Conservation (phyloP, 2,888 invertebrate genomes). For the Cataglyphis cursor region DNA sequence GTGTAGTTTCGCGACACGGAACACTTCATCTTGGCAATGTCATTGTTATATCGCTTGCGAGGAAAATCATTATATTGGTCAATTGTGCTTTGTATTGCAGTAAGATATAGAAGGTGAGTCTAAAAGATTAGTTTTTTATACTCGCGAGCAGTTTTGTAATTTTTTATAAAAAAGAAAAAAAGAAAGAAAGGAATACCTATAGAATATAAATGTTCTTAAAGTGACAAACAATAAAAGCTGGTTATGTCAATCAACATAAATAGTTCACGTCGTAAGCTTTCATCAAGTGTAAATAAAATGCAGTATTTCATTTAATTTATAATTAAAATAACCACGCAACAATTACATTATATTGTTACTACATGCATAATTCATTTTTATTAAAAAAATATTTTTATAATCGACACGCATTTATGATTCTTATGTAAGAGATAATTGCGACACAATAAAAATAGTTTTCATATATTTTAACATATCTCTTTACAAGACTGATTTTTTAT, state of each 20-base stretch:
- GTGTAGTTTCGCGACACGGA: slow-evolving; percentile 43
- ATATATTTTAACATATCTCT: neutral
- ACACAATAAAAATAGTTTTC: neutral
- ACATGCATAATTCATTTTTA: neutral
- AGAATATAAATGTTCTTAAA: slow-evolving; percentile 1
- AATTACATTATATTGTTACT: neutral
- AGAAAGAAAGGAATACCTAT: neutral
- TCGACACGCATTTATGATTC: neutral
- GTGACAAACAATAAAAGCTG: neutral
- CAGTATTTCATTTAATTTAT: neutral
- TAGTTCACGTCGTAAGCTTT: neutral
- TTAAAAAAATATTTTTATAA: neutral
- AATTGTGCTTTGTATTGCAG: slow-evolving; percentile 63
- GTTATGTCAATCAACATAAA: neutral
- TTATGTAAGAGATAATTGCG: neutral
- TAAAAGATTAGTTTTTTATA: neutral
- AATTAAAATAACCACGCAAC: neutral
- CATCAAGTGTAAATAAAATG: neutral
- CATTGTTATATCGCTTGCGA: slow-evolving; percentile 57
- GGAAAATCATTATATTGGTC: slow-evolving; percentile 63
- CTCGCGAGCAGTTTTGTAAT: neutral
- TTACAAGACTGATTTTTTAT: neutral
- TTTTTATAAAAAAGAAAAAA: neutral
- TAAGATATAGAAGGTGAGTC: slow-evolving; percentile 23
- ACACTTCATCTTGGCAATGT: slow-evolving; percentile 61